Percentiles rank a stretch among this genome's conserved stretches.
Conservation (phyloP, 2,888 invertebrate genomes). For the Sesia apiformis region DNA sequence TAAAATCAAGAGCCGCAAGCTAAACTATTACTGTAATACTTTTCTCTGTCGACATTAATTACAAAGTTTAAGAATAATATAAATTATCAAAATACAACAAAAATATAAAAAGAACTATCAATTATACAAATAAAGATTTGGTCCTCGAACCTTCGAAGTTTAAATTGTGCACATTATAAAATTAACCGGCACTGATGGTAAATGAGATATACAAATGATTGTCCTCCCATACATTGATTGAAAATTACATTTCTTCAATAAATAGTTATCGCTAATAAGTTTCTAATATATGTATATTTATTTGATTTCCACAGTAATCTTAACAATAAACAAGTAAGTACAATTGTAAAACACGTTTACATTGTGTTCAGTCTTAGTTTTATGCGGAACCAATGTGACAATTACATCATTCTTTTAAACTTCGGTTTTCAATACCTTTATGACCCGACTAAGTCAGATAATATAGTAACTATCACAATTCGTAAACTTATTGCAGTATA, state of each 20-base stretch:
- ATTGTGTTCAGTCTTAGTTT: conserved; percentile 53
- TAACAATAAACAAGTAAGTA: neutral
- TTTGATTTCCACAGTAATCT: neutral
- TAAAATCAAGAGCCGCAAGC: too few relatives aligned
- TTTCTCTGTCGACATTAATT: too few relatives aligned
- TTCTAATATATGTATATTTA: neutral
- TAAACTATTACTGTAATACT: too few relatives aligned
- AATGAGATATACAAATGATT: too few relatives aligned
- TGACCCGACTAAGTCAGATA: conserved; percentile 11
- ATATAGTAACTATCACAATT: conserved; percentile 37
- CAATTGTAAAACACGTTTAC: conserved; percentile 16
- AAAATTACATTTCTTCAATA: too few relatives aligned
- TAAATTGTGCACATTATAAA: neutral
- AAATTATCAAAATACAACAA: too few relatives aligned
- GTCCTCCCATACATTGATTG: too few relatives aligned
- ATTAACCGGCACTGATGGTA: neutral
- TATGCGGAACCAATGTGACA: conserved; percentile 25
- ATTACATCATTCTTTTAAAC: conserved; percentile 9
- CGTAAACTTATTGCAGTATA: conserved; percentile 38
- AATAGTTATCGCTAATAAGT: too few relatives aligned
- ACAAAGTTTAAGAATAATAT: too few relatives aligned
- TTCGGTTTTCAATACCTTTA: neutral
- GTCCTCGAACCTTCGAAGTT: conserved; percentile 15
- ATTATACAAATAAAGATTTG: conserved; percentile 5
- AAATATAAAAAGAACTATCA: too few relatives aligned